phyloP scores from a whole-genome alignment of 2,888 invertebrate species.

The Epinotia bilunana region DNA sequence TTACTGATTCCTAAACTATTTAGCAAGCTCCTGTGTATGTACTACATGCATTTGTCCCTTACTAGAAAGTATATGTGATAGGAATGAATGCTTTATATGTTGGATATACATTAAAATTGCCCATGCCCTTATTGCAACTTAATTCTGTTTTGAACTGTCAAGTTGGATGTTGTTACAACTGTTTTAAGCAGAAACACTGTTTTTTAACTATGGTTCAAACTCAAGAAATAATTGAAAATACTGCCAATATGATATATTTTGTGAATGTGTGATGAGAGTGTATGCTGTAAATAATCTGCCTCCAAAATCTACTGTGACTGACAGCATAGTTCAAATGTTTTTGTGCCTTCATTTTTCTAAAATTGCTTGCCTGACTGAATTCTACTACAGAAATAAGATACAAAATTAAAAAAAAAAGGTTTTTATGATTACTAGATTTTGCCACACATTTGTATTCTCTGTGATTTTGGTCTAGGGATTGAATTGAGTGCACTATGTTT shows the following conservation, averaged over 20 bases:
- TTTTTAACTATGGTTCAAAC: not conserved
- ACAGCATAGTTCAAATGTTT: conserved; percentile 39
- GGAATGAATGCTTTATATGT: too few species aligned
- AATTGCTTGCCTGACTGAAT: conserved; percentile 7
- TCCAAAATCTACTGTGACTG: conserved; percentile 21
- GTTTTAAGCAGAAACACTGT: not conserved
- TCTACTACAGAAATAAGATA: not conserved
- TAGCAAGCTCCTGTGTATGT: not conserved
- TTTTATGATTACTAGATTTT: not conserved
- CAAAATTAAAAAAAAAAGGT: not conserved
- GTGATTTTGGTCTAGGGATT: not conserved
- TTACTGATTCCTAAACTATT: not conserved
- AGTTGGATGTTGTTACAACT: not conserved
- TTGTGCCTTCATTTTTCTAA: conserved; percentile 40
- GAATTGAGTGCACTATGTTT: conserved; percentile 10
- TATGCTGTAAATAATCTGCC: conserved; percentile 38
- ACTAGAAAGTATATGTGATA: not conserved
- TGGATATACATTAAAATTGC: too few species aligned
- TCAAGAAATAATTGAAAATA: not conserved
- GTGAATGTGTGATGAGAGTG: too few species aligned
- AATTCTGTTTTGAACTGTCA: too few species aligned
- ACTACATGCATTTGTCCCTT: not conserved
- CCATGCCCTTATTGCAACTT: too few species aligned
- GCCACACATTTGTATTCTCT: not conserved
- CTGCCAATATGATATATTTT: too few species aligned